Evolutionary conservation across 2,797 vertebrate genomes (phyloP), one percentile per base, ranked within the genome.

Genomic region (Tympanoctomys barrerae): DNA sequence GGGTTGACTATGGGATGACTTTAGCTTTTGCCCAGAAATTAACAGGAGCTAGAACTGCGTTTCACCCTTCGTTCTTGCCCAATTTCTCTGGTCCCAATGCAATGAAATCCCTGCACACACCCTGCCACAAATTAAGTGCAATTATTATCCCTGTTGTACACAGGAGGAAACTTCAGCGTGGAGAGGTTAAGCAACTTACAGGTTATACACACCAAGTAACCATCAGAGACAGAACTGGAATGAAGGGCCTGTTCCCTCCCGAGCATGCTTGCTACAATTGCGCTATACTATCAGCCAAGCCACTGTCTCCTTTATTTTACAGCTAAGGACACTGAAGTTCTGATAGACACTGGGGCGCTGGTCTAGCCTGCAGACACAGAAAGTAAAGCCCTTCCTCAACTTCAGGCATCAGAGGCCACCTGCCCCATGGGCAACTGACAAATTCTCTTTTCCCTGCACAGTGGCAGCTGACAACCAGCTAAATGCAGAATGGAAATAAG

Each of bases 291-390:
- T 22, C 52, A 42, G 2, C 8, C 8, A 24, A 16, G n/a, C 16
- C 85, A 61, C 12, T 0, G 4, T 36, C 9, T 22, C 54, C 31
- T 21, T 94, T 59, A 1, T 57, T 75, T 70, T 46, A 68, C n/a
- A 79, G 31, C 39, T 21, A 66, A 95, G 19, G 75, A 73, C 12
- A n/a, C 36, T 73, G 22, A 62, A n/a, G 73, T 36, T 92, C 84
- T 10, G 0, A 46, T 14, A 78, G 49, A 70, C 5, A 7, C 11
- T 28, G 31, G 54, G 70, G 18, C 49, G 94, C 19, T n/a, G 59
- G 1, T 64, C 49, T 49, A 11, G 33, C 31, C 22, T 39, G 9
- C n/a, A 89, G 28, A 49, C 1, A 0, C 26, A 68, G 11, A 42
- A 2, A 22, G 49, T 36, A 14, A 88, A 92, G 46, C 46, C 1